Conservation (phyloP, 2,888 invertebrate genomes). For the Prenolepis imparis region DNA sequence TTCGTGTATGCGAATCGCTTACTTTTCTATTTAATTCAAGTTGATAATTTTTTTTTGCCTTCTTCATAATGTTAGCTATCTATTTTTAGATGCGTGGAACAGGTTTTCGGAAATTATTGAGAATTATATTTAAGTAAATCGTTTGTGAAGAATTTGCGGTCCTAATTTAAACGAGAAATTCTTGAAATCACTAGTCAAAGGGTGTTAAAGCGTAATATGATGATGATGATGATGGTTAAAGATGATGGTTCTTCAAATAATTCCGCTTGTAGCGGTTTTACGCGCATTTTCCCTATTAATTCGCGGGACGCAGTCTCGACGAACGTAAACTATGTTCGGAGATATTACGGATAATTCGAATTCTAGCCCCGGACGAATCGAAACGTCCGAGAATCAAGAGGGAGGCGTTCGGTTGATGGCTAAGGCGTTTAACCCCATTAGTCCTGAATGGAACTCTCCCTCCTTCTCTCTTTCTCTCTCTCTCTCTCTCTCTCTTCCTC, state of each 20-base stretch:
- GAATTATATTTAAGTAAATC: background rate
- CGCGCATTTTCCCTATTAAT: constrained; percentile 18
- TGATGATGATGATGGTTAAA: background rate
- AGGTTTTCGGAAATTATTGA: background rate
- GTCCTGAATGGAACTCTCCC: constrained; percentile 80
- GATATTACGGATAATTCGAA: constrained; percentile 56
- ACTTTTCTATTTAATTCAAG: background rate
- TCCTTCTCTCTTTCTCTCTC: constrained; percentile 59
- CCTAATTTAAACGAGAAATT: background rate
- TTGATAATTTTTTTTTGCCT: background rate
- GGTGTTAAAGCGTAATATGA: background rate
- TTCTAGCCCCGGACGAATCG: constrained; percentile 69
- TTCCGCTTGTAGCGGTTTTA: background rate
- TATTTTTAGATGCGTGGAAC: background rate
- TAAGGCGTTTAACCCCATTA: constrained; percentile 86
- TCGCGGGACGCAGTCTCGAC: constrained; percentile 28
- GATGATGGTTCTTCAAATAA: background rate
- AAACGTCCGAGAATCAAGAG: constrained; percentile 76
- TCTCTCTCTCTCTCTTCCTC: constrained; percentile 66
- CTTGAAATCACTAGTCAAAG: background rate
- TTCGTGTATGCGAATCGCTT: background rate
- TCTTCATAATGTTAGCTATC: background rate
- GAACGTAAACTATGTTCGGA: constrained; percentile 44
- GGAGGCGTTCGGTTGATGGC: constrained; percentile 79
- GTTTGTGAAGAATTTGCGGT: background rate